Evolutionary conservation across 2,888 invertebrate species (phyloP), one percentile per base, ranked within the genome.

Genomic region (Scrobipalpa atriplicella): DNA sequence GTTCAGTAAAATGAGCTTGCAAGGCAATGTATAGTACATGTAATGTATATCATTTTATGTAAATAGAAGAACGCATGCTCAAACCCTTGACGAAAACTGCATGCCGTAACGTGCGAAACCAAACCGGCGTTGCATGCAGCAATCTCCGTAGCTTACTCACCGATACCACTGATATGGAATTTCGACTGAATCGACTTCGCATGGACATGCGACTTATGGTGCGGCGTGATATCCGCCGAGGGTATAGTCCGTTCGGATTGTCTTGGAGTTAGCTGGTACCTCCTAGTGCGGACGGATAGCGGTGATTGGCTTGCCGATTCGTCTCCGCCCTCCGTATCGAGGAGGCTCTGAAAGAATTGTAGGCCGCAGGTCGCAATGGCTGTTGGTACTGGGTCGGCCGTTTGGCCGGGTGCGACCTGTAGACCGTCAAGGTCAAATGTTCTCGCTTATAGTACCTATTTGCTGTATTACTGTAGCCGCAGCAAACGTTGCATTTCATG

Each of bases 231-330:
- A 91, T 88, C 95, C 82, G 94, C 80, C 72, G 90, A 78, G 81
- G 94, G 78, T 41, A 97, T 92, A 62, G 96, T 95, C 16, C 96
- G 93, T 80, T 97, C 97, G 52, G 97, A 97, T 74, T 97, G 97
- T n/a, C 97, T 92, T 54, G 97, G 97, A 0, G 97, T 97, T 36
- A 97, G 86, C 58, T 96, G 95, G 77, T 95, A 94, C 71, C 95
- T 95, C 64, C 96, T 95, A 64, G 96, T 95, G 7, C 96, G 94
- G 51, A 96, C 97, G 2, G 96, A 95, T 64, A 96, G 80, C 0
- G 97, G 97, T 64, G 96, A 97, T 81, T 97, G 97, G 74, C 96
- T 96, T 1, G 94, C 93, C 72, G 96, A 94, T 73, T 97, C 97
- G 60, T 96, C 96, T 13, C 94, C 94, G 0, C 94, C 93, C 73